These are phyloP conservation scores for Euwallacea fornicatus DNA, from an alignment of 1,140 invertebrate genomes.

Conservation along the genomic window DNA sequence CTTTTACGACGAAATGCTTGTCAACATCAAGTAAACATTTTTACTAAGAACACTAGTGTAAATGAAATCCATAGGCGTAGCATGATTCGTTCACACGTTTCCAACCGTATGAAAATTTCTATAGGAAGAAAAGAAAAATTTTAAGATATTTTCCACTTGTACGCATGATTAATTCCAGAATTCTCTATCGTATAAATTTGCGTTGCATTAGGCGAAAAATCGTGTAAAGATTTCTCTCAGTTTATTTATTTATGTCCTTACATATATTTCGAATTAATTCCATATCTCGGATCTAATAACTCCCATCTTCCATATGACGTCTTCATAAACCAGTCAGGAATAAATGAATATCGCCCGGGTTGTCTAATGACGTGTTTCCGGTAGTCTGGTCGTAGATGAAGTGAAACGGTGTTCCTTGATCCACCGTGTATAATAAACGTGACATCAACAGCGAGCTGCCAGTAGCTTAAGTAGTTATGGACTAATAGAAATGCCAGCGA, in stretches of 20 bases:
- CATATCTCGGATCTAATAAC: background rate
- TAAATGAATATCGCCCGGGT: background rate
- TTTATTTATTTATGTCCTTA: too few relatives aligned
- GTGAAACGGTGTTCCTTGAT: too few relatives aligned
- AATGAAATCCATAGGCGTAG: conserved; percentile 3
- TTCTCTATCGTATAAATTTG: too few relatives aligned
- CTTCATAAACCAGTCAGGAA: background rate
- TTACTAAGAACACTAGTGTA: conserved; percentile 4
- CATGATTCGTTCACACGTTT: background rate
- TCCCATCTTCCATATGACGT: background rate
- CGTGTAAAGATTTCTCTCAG: too few relatives aligned
- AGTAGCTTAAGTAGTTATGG: conserved; percentile 51
- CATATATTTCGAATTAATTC: background rate
- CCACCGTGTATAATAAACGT: too few relatives aligned
- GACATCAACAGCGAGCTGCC: conserved; percentile 40
- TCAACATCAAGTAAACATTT: conserved; percentile 25
- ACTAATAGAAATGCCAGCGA: conserved; percentile 55
- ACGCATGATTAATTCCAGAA: too few relatives aligned
- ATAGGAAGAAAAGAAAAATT: too few relatives aligned
- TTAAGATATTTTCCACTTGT: too few relatives aligned
- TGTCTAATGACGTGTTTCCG: too few relatives aligned
- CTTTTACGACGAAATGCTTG: conserved; percentile 16
- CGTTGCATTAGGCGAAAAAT: too few relatives aligned
- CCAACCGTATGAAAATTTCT: too few relatives aligned
- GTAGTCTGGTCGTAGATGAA: too few relatives aligned